Percentiles rank a stretch among this genome's conserved stretches.
Conservation (phyloP, 2,888 invertebrate genomes). For the Xanthorhoe designata region DNA sequence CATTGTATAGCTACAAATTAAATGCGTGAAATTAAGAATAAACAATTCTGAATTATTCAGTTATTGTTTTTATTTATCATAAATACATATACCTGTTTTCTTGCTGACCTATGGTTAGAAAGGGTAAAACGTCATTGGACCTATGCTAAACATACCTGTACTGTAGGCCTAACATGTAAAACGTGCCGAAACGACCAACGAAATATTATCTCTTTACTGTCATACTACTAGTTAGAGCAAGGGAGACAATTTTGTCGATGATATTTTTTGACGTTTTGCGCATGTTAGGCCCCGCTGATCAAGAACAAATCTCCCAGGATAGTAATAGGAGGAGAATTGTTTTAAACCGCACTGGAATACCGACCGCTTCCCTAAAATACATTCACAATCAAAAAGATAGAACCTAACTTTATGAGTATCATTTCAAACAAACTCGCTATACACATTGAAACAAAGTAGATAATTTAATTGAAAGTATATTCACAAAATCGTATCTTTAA, state of each 20-base stretch:
- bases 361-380: not conserved
- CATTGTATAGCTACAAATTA: conserved; percentile 40
- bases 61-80: conserved; percentile 35
- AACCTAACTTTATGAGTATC: not conserved
- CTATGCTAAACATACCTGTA: not conserved
- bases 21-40: conserved; percentile 55
- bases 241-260: no score
- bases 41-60: conserved; percentile 53
- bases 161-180: no score
- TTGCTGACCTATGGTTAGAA: not conserved
- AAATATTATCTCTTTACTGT: no score
- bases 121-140: no score
- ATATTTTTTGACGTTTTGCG: no score
- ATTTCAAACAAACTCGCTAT: not conserved
- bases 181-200: no score
- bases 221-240: no score
- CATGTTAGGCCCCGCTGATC: no score
- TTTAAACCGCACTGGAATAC: not conserved
- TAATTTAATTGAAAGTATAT: conserved; percentile 48
- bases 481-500: conserved; percentile 53
- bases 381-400: not conserved
- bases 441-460: conserved; percentile 24
- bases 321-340: not conserved
- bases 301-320: not conserved
- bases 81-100: not conserved